A percentile compares a stretch with the other conserved stretches of the same genome.
Evolutionary conservation across 1,140 invertebrate genomes (phyloP).

Genomic region (Zaprionus nigranus): DNA sequence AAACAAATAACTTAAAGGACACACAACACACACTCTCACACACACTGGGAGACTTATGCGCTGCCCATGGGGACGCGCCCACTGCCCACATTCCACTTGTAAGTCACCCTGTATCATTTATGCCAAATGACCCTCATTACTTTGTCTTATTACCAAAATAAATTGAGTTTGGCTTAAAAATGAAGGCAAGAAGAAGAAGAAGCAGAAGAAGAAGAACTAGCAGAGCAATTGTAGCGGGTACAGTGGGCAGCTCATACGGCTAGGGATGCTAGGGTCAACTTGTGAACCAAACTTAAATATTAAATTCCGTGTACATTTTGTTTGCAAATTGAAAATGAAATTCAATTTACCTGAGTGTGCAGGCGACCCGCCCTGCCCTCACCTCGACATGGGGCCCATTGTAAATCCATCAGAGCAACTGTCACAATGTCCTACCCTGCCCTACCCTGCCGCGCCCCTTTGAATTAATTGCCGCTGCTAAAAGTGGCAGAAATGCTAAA

Average conservation of each 20-base stretch:
- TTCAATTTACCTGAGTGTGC: constrained; percentile 72
- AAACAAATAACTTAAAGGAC: constrained; percentile 71
- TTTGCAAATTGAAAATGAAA: constrained; percentile 66
- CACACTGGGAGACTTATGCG: neutral
- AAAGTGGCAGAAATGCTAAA: constrained; percentile 74
- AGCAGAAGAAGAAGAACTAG: neutral
- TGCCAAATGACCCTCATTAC: constrained; percentile 82
- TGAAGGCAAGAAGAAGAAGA: neutral
- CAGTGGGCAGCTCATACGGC: neutral
- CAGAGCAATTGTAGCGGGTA: neutral
- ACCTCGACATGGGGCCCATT: constrained; percentile 33
- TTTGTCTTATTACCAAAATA: constrained; percentile 79
- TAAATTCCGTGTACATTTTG: constrained; percentile 60
- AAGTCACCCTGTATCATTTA: constrained; percentile 56
- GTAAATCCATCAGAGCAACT: constrained; percentile 60
- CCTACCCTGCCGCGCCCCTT: neutral
- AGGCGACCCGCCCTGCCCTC: constrained; percentile 4
- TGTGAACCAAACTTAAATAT: constrained; percentile 65
- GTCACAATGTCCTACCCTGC: constrained; percentile 41
- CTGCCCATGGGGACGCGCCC: constrained; percentile 21
- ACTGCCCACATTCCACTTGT: neutral
- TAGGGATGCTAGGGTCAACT: constrained; percentile 22
- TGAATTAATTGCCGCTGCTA: constrained; percentile 63
- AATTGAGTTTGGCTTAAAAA: constrained; percentile 80
- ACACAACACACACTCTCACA: constrained; percentile 22